A percentile compares a stretch with the other conserved stretches of the same genome.
Evolutionary conservation across 2,113 vertebrate genomes (phyloP).

Genomic region (Manacus vitellinus): DNA sequence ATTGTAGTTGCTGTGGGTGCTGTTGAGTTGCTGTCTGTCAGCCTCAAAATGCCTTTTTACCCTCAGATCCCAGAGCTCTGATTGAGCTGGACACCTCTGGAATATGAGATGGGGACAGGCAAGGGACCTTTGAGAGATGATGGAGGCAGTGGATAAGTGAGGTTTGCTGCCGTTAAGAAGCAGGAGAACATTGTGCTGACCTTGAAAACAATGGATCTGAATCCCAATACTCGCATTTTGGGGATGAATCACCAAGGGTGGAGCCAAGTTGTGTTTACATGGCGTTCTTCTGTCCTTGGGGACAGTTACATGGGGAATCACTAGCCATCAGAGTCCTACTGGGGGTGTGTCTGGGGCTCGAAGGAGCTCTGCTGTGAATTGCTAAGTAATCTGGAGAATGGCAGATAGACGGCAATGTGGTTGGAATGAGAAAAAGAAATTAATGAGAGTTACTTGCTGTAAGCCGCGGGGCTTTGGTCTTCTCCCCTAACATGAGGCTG

Average conservation of each 20-base stretch:
- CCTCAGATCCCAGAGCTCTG: neutral
- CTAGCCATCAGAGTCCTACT: neutral
- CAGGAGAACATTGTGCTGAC: neutral
- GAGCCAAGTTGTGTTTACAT: neutral
- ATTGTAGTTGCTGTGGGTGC: neutral
- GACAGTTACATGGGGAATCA: constrained; percentile 17
- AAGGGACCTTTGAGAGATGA: neutral
- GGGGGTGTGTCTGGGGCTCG: neutral
- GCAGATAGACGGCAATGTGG: neutral
- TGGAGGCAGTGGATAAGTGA: rapidly evolving
- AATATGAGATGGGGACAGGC: neutral
- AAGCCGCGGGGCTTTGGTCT: neutral
- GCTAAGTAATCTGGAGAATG: neutral
- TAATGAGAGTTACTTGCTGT: neutral
- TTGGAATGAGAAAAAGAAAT: neutral
- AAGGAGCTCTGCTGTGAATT: neutral
- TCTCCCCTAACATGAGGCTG: neutral
- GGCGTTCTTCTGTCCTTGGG: neutral
- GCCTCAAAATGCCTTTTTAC: neutral
- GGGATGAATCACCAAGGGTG: neutral
- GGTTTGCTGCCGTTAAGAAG: neutral
- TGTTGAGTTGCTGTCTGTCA: neutral
- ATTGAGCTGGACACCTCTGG: neutral
- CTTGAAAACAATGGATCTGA: neutral
- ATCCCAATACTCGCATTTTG: neutral